These are phyloP conservation scores for Eustalomyia histrio DNA, from an alignment of 2,888 invertebrate genomes.

Conservation along the genomic window DNA sequence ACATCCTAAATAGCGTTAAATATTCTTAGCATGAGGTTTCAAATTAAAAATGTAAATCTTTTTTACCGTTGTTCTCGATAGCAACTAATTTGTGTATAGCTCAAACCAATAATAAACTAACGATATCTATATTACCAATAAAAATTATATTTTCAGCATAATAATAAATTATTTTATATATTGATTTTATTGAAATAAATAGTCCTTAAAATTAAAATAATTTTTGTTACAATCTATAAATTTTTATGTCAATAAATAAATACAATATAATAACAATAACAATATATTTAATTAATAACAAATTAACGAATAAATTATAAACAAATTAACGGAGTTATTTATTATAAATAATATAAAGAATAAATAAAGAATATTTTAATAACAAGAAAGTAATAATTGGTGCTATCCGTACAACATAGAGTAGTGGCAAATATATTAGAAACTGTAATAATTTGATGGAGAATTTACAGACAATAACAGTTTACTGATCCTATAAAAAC, in stretches of 20 bases:
- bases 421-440: not conserved
- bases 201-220: conserved; percentile 2
- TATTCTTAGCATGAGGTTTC: too few species aligned
- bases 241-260: not conserved
- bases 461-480: too few species aligned
- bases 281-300: conserved; percentile 33
- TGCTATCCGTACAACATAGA: not conserved
- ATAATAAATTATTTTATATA: not conserved
- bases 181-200: conserved; percentile 5
- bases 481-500: too few species aligned
- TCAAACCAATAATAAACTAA: too few species aligned
- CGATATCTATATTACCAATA: too few species aligned
- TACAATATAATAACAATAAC: not conserved
- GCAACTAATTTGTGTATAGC: too few species aligned
- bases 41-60: too few species aligned
- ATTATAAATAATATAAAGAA: not conserved
- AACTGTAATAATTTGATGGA: too few species aligned
- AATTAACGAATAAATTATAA: conserved; percentile 30
- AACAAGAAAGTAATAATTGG: not conserved
- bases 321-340: not conserved
- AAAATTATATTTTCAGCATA: too few species aligned
- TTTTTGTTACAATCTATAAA: conserved; percentile 21
- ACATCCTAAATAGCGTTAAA: too few species aligned
- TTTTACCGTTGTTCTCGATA: too few species aligned
- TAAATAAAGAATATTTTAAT: not conserved